Conservation (phyloP, 1,140 invertebrate species). For the Euglossa dilemma region DNA sequence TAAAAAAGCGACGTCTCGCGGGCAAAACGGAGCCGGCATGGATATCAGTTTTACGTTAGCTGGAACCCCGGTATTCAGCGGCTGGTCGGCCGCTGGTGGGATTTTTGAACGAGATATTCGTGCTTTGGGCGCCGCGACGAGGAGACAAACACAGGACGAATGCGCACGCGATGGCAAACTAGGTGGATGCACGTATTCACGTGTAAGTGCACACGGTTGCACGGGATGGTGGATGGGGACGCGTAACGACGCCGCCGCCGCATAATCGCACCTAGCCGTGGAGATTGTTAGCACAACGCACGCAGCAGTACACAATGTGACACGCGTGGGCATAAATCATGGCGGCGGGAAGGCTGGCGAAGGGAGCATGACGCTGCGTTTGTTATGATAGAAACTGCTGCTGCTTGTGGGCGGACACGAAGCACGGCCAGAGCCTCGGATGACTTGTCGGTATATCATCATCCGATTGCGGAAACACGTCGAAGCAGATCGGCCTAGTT, state of each 20-base stretch:
- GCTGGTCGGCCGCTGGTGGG: too few relatives aligned
- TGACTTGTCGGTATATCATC: not conserved
- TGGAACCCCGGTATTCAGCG: not conserved
- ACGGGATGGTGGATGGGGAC: not conserved
- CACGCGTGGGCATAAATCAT: slow-evolving; percentile 51
- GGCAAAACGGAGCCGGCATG: not conserved
- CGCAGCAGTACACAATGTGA: slow-evolving; percentile 39
- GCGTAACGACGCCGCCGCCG: not conserved
- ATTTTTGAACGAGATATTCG: not conserved
- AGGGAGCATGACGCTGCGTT: not conserved
- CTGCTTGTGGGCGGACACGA: not conserved
- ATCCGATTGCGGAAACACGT: not conserved
- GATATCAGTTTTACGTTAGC: not conserved
- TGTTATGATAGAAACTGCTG: not conserved
- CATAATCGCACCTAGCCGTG: slow-evolving; percentile 20
- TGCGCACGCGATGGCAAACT: not conserved
- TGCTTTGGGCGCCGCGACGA: not conserved
- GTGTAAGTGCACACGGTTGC: not conserved
- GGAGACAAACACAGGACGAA: not conserved
- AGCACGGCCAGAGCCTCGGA: not conserved
- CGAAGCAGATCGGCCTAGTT: not conserved
- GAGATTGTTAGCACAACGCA: slow-evolving; percentile 38
- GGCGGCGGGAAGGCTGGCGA: not conserved
- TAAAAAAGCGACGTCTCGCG: not conserved
- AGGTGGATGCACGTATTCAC: not conserved